Conservation (phyloP, 2,888 invertebrate genomes). For the Synanthedon tipuliformis region DNA sequence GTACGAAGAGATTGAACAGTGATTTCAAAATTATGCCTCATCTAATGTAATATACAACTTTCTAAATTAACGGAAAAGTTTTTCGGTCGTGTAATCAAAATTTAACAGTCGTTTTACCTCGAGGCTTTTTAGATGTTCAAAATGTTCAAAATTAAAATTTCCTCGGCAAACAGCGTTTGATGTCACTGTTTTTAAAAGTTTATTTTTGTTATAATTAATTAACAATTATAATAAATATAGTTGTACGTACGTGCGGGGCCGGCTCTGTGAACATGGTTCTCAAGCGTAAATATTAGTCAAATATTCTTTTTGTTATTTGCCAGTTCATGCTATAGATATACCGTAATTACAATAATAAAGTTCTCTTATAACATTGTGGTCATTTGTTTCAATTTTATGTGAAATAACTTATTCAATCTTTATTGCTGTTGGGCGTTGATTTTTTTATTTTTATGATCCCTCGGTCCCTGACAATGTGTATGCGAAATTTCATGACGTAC, state of each 20-base stretch:
- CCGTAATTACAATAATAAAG: slow-evolving; percentile 68
- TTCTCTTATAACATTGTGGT: slow-evolving; percentile 68
- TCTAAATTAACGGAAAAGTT: slow-evolving; percentile 30
- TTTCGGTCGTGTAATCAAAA: slow-evolving; percentile 26
- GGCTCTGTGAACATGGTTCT: slow-evolving; percentile 53
- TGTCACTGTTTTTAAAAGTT: slow-evolving; percentile 35
- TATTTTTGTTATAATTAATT: slow-evolving; percentile 11
- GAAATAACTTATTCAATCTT: no score
- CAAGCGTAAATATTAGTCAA: slow-evolving; percentile 61
- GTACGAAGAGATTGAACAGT: slow-evolving; percentile 26
- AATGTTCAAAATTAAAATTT: slow-evolving; percentile 42
- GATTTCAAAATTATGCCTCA: slow-evolving; percentile 32
- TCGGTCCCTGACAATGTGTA: no score
- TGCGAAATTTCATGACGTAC: no score
- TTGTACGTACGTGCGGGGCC: slow-evolving; percentile 45
- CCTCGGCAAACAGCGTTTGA: slow-evolving; percentile 30
- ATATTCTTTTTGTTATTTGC: slow-evolving; percentile 62
- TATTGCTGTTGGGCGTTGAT: no score
- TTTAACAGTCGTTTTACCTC: slow-evolving; percentile 32
- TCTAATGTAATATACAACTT: slow-evolving; percentile 27
- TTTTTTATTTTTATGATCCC: no score
- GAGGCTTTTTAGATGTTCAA: slow-evolving; percentile 45
- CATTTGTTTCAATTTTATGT: slow-evolving; percentile 6
- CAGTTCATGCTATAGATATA: slow-evolving; percentile 70
- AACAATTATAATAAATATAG: slow-evolving; percentile 15